Percentiles rank a stretch among this genome's conserved stretches.
phyloP scores from a whole-genome alignment of 2,113 vertebrate genomes.

The Cynocephalus volans region DNA sequence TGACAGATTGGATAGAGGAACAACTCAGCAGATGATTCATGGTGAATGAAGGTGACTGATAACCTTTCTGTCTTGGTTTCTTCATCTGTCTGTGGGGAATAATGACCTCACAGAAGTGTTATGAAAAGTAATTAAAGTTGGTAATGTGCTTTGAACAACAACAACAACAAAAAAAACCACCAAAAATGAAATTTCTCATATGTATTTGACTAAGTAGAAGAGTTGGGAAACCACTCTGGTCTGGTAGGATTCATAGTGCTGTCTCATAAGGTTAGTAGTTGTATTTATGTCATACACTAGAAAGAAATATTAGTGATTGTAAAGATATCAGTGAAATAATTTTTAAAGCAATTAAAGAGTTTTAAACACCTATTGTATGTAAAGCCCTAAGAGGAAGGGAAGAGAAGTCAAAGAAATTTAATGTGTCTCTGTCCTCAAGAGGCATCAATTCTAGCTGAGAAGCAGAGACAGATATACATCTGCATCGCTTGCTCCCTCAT shows the following conservation, averaged over 20 bases:
- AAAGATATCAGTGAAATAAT: not conserved
- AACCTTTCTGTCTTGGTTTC: constrained; percentile 72
- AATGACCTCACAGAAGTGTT: constrained; percentile 64
- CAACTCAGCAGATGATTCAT: constrained; percentile 68
- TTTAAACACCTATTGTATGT: not conserved
- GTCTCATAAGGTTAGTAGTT: not conserved
- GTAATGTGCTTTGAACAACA: constrained; percentile 64
- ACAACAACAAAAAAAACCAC: too few species aligned
- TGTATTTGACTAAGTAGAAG: not conserved
- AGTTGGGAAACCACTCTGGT: not conserved
- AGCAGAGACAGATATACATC: not conserved
- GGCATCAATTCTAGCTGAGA: not conserved
- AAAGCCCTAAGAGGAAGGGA: not conserved
- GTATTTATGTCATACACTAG: not conserved
- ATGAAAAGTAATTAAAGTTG: constrained; percentile 72
- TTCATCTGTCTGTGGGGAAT: constrained; percentile 67
- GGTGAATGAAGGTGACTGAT: constrained; percentile 55
- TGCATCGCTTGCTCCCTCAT: fast-evolving
- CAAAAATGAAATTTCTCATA: too few species aligned
- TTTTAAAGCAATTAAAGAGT: constrained; percentile 7
- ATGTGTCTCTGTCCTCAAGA: not conserved
- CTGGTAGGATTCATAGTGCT: not conserved
- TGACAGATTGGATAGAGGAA: constrained; percentile 45
- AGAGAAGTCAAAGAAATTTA: not conserved
- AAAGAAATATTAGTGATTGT: not conserved